These are phyloP conservation scores for Anas platyrhynchos DNA, from an alignment of 2,113 vertebrate genomes.

Conservation along the genomic window DNA sequence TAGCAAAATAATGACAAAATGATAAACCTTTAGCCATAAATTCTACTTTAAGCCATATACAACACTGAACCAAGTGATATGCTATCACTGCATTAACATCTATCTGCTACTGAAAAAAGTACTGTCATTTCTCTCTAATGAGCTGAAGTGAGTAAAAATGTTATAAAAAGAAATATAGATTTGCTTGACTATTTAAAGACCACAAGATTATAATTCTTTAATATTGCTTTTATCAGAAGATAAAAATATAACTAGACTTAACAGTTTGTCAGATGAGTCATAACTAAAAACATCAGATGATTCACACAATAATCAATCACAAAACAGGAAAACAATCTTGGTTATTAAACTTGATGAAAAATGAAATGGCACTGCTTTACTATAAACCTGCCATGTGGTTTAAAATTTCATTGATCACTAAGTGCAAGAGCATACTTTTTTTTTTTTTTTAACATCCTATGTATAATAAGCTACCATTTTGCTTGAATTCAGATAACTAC, in stretches of 20 bases:
- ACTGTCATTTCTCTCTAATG: neutral
- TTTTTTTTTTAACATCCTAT: neutral
- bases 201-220: conserved; percentile 17
- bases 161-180: conserved; percentile 40
- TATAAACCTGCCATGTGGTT: neutral
- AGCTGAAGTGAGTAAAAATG: neutral
- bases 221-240: conserved; percentile 39
- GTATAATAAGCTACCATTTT: neutral
- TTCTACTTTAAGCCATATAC: neutral
- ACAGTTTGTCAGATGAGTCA: conserved; percentile 67
- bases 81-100: neutral
- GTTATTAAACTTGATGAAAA: conserved; percentile 52
- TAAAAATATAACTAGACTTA: conserved; percentile 28
- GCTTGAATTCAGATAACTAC: neutral
- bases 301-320: conserved; percentile 66
- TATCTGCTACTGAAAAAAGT: neutral
- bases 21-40: neutral
- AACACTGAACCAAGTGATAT: neutral
- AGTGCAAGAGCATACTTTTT: neutral
- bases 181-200: neutral
- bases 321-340: conserved; percentile 43
- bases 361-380: neutral
- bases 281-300: conserved; percentile 57
- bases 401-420: neutral
- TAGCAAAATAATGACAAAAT: neutral